These are phyloP conservation scores for Drosophila rufa DNA, from an alignment of 1,140 invertebrate genomes.

Conservation along the genomic window DNA sequence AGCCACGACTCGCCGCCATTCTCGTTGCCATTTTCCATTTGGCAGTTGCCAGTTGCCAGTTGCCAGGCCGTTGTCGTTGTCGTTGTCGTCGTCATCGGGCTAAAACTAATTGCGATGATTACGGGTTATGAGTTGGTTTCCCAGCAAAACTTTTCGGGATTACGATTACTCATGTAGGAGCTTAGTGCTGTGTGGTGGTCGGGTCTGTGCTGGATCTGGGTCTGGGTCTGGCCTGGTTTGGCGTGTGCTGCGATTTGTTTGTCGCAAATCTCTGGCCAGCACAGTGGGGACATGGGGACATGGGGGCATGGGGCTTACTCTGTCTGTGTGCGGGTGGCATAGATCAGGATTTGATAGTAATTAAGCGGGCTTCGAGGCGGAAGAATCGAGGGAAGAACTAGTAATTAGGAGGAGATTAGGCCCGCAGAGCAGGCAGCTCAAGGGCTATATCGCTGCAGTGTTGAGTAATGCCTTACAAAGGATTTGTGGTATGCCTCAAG, in stretches of 20 bases:
- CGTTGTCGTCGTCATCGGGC: slow-evolving; percentile 38
- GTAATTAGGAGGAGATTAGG: slow-evolving; percentile 26
- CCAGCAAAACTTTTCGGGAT: slow-evolving; percentile 48
- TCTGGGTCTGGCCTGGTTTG: slow-evolving; percentile 2
- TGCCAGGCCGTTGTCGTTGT: slow-evolving; percentile 19
- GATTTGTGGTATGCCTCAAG: not conserved
- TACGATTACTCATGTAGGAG: slow-evolving; percentile 63
- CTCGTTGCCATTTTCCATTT: slow-evolving; percentile 23
- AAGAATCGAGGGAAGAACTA: slow-evolving; percentile 15
- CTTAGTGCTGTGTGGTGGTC: slow-evolving; percentile 32
- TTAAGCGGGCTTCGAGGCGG: slow-evolving; percentile 32
- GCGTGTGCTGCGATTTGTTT: slow-evolving; percentile 50
- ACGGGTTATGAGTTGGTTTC: slow-evolving; percentile 57
- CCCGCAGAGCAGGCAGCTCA: slow-evolving; percentile 8
- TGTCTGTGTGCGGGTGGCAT: slow-evolving; percentile 7
- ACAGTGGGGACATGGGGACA: slow-evolving; percentile 43
- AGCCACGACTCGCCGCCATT: slow-evolving; percentile 4
- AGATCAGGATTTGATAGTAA: slow-evolving; percentile 46
- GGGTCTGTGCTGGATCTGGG: slow-evolving; percentile 8
- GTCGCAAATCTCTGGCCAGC: slow-evolving; percentile 15
- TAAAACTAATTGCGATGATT: slow-evolving; percentile 61
- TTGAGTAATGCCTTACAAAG: not conserved
- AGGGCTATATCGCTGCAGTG: slow-evolving; percentile 1
- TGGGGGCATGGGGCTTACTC: not conserved
- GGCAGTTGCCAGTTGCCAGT: slow-evolving; percentile 7